Evolutionary conservation across 2,113 vertebrate genomes (phyloP).

Genomic region (Melanotaenia duboulayi): DNA sequence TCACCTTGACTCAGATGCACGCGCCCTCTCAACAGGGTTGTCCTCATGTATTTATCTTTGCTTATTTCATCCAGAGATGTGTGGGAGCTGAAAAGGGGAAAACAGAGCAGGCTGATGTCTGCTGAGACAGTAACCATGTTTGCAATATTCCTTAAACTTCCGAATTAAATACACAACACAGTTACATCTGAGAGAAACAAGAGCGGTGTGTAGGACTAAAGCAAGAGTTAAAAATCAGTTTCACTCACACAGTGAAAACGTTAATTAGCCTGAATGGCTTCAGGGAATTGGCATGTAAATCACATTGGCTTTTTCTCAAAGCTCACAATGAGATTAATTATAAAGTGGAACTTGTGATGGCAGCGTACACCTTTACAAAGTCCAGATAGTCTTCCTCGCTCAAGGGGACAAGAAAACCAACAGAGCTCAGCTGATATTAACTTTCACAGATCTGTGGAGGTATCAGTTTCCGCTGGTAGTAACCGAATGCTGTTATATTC

Average conservation of each 20-base stretch:
- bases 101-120: constrained; percentile 3
- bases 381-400: constrained; percentile 14
- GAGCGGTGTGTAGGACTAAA: constrained; percentile 11
- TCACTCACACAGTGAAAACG: constrained; percentile 49
- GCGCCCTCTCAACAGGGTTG: neutral
- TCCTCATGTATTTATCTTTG: constrained; percentile 23
- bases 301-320: constrained; percentile 47
- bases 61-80: constrained; percentile 13
- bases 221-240: constrained; percentile 47
- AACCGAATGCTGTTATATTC: neutral
- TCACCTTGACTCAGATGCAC: constrained; percentile 62
- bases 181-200: constrained; percentile 8
- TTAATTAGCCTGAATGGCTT: constrained; percentile 69
- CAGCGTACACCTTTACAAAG: constrained; percentile 44
- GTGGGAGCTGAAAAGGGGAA: neutral
- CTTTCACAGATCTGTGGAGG: neutral
- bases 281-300: constrained; percentile 62
- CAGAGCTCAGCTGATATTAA: neutral
- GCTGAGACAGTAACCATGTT: constrained; percentile 11
- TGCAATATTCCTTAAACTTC: constrained; percentile 9
- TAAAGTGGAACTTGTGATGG: constrained; percentile 36
- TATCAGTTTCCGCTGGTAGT: neutral
- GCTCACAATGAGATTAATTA: constrained; percentile 63
- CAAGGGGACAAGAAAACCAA: neutral
- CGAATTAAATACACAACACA: constrained; percentile 1